phyloP scores from a whole-genome alignment of 1,140 invertebrate species.

The Solenopsis invicta region DNA sequence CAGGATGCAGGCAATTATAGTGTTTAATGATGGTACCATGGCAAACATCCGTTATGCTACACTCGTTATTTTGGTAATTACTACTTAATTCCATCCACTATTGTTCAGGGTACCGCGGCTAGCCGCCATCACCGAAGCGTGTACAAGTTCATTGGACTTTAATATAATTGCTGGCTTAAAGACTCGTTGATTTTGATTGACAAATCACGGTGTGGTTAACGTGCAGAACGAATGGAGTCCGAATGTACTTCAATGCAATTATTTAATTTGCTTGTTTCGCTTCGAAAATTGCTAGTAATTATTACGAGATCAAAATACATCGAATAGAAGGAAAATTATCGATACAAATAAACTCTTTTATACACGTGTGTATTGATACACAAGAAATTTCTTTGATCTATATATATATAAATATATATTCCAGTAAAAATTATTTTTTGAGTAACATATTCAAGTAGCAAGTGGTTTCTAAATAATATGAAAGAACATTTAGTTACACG shows the following conservation, averaged over 20 bases:
- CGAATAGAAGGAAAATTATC: neutral
- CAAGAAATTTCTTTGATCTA: too few relatives aligned
- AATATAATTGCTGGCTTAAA: constrained; percentile 69
- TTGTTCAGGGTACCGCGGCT: constrained; percentile 59
- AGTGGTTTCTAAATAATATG: too few relatives aligned
- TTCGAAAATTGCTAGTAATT: neutral
- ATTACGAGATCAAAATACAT: neutral
- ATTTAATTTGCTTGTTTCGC: constrained; percentile 27
- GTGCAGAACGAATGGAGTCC: neutral
- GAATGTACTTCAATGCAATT: neutral
- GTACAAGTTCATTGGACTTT: constrained; percentile 67
- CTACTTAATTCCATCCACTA: constrained; percentile 74
- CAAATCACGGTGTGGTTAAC: constrained; percentile 41
- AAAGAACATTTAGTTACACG: too few relatives aligned
- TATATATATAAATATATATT: too few relatives aligned
- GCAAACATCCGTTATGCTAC: constrained; percentile 80
- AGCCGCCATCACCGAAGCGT: constrained; percentile 62
- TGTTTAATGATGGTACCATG: constrained; percentile 81
- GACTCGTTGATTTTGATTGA: constrained; percentile 47
- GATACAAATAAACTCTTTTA: neutral
- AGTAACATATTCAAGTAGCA: too few relatives aligned
- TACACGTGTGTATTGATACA: too few relatives aligned
- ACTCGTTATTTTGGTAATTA: constrained; percentile 82
- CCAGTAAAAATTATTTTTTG: too few relatives aligned
- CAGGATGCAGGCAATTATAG: constrained; percentile 83